These are phyloP conservation scores for Gadus chalcogrammus DNA, from an alignment of 2,113 vertebrate species.

Conservation along the genomic window DNA sequence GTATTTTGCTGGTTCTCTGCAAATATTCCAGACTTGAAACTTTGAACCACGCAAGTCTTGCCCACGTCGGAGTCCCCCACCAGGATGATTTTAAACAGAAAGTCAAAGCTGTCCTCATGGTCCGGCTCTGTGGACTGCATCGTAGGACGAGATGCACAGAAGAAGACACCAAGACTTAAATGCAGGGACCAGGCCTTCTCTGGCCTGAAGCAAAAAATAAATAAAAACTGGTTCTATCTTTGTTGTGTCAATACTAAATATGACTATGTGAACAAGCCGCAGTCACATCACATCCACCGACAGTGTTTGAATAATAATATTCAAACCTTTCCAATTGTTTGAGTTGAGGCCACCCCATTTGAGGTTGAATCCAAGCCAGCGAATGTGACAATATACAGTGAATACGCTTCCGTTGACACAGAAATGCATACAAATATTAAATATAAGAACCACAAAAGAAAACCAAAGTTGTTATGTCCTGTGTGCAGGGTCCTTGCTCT, in stretches of 20 bases:
- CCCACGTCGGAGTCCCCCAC: conserved; percentile 94
- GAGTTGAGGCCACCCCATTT: no score
- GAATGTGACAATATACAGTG: no score
- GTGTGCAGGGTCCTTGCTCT: no score
- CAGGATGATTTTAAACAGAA: conserved; percentile 94
- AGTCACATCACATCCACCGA: no score
- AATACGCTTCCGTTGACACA: no score
- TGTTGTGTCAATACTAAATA: conserved; percentile 53
- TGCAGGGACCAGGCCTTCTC: conserved; percentile 14
- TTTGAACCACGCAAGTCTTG: conserved; percentile 93
- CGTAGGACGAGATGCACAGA: conserved; percentile 31
- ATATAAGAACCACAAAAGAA: no score
- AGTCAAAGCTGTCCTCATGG: conserved; percentile 85
- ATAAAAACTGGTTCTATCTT: conserved; percentile 33
- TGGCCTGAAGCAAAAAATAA: conserved; percentile 24
- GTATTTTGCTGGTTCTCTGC: conserved; percentile 88
- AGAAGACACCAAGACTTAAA: conserved; percentile 24
- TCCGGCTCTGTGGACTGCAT: conserved; percentile 75
- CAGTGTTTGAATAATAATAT: no score
- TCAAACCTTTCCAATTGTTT: no score
- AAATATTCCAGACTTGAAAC: conserved; percentile 87
- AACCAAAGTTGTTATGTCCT: no score
- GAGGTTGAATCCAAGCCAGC: no score
- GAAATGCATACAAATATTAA: no score
- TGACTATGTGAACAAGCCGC: conserved; percentile 39